These are phyloP conservation scores for Agriopis marginaria DNA, from an alignment of 2,888 invertebrate genomes.

Conservation along the genomic window DNA sequence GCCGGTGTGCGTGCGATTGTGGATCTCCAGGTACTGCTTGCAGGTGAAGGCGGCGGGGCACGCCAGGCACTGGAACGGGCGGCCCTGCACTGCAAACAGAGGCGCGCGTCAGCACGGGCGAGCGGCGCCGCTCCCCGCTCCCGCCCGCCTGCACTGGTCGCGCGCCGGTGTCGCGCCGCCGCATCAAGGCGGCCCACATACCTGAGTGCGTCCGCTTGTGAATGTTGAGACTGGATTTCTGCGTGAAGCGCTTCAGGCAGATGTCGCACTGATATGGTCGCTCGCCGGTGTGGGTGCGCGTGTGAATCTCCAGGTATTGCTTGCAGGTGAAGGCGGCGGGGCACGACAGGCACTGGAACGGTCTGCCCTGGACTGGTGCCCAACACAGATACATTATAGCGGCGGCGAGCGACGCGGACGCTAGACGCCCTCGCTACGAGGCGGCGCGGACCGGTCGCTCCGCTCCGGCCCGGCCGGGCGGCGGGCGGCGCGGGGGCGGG, in stretches of 20 bases:
- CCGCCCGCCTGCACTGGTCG: slow-evolving; percentile 42
- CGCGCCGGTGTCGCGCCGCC: slow-evolving; percentile 42
- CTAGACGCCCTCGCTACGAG: slow-evolving; percentile 79
- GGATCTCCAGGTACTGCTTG: slow-evolving; percentile 85
- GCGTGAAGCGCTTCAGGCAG: slow-evolving; percentile 93
- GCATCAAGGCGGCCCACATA: slow-evolving; percentile 64
- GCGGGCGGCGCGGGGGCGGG: slow-evolving; percentile 66
- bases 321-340: slow-evolving; percentile 87
- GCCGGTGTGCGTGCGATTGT: slow-evolving; percentile 85
- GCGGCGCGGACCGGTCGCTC: slow-evolving; percentile 83
- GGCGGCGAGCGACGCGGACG: slow-evolving; percentile 78
- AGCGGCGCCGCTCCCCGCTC: slow-evolving; percentile 35
- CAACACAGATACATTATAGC: slow-evolving; percentile 84
- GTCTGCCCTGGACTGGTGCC: slow-evolving; percentile 87
- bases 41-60: slow-evolving; percentile 87
- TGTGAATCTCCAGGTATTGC: slow-evolving; percentile 88
- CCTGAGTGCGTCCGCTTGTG: slow-evolving; percentile 92
- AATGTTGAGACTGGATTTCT: slow-evolving; percentile 93
- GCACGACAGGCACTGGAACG: slow-evolving; percentile 87
- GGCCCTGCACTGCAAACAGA: slow-evolving; percentile 82
- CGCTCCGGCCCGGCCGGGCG: slow-evolving; percentile 72
- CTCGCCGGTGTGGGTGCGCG: slow-evolving; percentile 87
- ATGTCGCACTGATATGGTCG: slow-evolving; percentile 90
- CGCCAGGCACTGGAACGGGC: slow-evolving; percentile 87
- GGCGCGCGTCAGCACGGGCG: slow-evolving; percentile 51